Conservation (phyloP, 1,140 invertebrate species). For the Carposina sasakii region DNA sequence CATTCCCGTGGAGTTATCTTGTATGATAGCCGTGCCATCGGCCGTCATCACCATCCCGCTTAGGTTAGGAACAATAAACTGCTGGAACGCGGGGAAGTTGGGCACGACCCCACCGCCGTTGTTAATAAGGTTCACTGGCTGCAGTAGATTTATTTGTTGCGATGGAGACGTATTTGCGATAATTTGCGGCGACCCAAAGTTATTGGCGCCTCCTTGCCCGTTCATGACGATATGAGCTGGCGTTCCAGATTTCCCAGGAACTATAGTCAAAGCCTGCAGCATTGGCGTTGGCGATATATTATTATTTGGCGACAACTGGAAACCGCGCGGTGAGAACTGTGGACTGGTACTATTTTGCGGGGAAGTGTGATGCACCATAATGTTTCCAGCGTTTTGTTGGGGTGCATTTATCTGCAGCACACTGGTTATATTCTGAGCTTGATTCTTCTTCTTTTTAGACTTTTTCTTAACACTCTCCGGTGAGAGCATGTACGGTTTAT, state of each 20-base stretch:
- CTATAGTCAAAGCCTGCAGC: constrained; percentile 83
- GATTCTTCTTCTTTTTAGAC: constrained; percentile 82
- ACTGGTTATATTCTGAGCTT: constrained; percentile 80
- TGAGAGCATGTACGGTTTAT: constrained; percentile 73
- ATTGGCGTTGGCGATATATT: constrained; percentile 76
- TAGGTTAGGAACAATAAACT: constrained; percentile 86
- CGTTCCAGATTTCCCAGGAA: constrained; percentile 81
- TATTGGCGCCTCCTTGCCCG: constrained; percentile 75
- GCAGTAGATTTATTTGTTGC: constrained; percentile 83
- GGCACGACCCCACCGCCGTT: constrained; percentile 81
- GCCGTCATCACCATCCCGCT: constrained; percentile 85
- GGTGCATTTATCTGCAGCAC: constrained; percentile 81
- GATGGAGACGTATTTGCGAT: constrained; percentile 80
- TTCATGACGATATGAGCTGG: constrained; percentile 83
- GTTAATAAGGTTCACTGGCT: constrained; percentile 86
- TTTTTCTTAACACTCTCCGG: constrained; percentile 81
- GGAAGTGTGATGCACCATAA: constrained; percentile 62
- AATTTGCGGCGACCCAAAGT: constrained; percentile 79
- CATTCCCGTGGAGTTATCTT: constrained; percentile 77
- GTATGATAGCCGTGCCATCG: constrained; percentile 79
- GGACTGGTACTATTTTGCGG: constrained; percentile 73
- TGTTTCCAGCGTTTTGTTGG: constrained; percentile 69
- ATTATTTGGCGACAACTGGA: constrained; percentile 76
- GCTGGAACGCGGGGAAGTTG: constrained; percentile 86
- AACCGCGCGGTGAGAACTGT: constrained; percentile 77